Evolutionary conservation across 2,888 invertebrate genomes (phyloP).

Genomic region (Lasiommata megera): DNA sequence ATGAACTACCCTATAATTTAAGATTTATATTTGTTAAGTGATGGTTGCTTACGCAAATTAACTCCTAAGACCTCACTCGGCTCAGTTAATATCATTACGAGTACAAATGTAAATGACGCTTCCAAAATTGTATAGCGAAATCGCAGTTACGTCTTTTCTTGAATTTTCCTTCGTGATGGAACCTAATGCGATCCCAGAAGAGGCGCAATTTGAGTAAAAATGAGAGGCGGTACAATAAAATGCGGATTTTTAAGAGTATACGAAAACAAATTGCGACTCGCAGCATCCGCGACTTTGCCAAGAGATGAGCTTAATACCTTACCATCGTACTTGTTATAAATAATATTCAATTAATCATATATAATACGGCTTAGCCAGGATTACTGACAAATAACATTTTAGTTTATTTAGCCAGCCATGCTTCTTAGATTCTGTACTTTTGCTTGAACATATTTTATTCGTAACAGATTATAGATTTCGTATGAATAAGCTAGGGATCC

Average conservation of each 20-base stretch:
- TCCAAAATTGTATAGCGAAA: not conserved
- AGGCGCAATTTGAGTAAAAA: conserved; percentile 62
- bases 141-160: not conserved
- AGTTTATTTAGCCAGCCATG: no score
- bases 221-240: conserved; percentile 73
- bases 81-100: not conserved
- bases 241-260: conserved; percentile 76
- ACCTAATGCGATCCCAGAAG: conserved; percentile 38
- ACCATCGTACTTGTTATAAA: conserved; percentile 37
- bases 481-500: no score
- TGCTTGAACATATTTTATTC: no score
- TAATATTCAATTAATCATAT: no score
- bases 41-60: no score
- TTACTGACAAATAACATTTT: no score
- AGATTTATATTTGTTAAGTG: no score
- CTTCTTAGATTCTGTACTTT: no score
- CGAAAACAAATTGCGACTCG: conserved; percentile 72
- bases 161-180: conserved; percentile 8
- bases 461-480: no score
- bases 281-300: conserved; percentile 56
- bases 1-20: no score
- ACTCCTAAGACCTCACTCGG: no score
- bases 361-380: no score
- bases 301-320: conserved; percentile 58
- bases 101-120: not conserved